These are phyloP conservation scores for Miniopterus natalensis DNA, from an alignment of 2,113 vertebrate species.

Conservation along the genomic window DNA sequence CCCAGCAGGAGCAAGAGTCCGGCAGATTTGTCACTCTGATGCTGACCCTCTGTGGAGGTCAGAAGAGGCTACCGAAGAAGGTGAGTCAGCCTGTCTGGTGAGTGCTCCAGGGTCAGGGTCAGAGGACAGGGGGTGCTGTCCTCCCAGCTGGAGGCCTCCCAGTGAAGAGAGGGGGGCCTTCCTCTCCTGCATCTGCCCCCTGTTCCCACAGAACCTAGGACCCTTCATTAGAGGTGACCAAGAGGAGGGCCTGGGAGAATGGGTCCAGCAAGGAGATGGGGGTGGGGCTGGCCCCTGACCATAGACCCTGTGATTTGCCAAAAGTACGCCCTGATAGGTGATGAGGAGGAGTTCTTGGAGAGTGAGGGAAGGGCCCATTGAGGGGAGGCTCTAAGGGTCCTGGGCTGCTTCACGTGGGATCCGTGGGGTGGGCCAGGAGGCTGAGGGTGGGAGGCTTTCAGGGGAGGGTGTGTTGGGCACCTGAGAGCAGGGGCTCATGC, in stretches of 20 bases:
- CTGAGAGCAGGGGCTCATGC: not conserved
- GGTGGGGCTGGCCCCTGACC: not conserved
- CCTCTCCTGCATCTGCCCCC: rapidly evolving
- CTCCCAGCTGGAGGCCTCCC: not conserved
- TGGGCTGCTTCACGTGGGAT: not conserved
- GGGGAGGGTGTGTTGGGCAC: not conserved
- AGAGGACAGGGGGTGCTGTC: no score
- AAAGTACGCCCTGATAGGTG: no score
- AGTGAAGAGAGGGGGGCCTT: not conserved
- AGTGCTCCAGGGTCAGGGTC: not conserved
- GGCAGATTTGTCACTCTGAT: constrained; percentile 93
- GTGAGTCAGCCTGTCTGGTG: constrained; percentile 83
- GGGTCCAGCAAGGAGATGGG: not conserved
- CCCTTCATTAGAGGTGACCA: not conserved
- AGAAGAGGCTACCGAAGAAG: constrained; percentile 92
- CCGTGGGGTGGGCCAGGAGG: not conserved
- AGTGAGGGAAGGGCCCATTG: no score
- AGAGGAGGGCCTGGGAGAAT: no score
- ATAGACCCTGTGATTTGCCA: not conserved
- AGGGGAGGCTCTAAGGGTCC: no score
- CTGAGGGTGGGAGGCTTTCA: not conserved
- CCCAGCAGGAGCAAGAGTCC: constrained; percentile 88
- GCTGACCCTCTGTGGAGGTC: constrained; percentile 91
- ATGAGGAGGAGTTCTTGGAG: not conserved
- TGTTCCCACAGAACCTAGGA: not conserved